A percentile compares a stretch with the other conserved stretches of the same genome.
phyloP scores from a whole-genome alignment of 2,888 invertebrate genomes.

The Phyllotreta cruciferae region DNA sequence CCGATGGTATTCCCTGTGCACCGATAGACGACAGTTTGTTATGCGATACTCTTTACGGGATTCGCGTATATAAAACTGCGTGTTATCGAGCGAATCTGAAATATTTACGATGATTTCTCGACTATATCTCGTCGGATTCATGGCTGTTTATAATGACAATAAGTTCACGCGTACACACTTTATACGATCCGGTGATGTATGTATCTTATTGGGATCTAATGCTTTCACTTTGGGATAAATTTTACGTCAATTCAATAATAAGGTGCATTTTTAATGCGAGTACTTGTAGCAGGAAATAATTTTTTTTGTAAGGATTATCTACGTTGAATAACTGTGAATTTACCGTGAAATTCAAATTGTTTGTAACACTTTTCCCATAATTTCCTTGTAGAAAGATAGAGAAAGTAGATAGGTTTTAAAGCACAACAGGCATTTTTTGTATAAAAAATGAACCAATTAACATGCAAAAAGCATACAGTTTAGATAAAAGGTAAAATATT shows the following conservation, averaged over 20 bases:
- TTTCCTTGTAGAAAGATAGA: conserved; percentile 3
- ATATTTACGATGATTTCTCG: conserved; percentile 33
- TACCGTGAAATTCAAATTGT: too few relatives aligned
- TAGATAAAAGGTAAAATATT: conserved; percentile 11
- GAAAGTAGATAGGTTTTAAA: conserved; percentile 6
- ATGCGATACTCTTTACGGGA: conserved; percentile 36
- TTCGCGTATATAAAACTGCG: conserved; percentile 35
- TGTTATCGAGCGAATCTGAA: conserved; percentile 31
- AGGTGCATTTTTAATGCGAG: too few relatives aligned
- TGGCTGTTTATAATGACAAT: conserved; percentile 27
- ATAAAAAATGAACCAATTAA: conserved; percentile 2
- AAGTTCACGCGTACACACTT: conserved; percentile 23
- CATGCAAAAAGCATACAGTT: conserved; percentile 10
- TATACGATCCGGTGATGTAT: conserved; percentile 12
- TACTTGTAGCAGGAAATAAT: too few relatives aligned
- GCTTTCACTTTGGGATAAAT: conserved; percentile 12
- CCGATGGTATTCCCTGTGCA: conserved; percentile 3
- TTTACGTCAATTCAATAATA: too few relatives aligned
- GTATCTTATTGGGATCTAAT: background rate
- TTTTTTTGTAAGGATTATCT: too few relatives aligned
- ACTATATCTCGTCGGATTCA: conserved; percentile 25
- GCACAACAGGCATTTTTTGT: conserved; percentile 2
- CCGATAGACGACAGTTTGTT: conserved; percentile 33
- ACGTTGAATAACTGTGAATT: too few relatives aligned
- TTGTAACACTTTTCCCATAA: background rate